phyloP scores from a whole-genome alignment of 2,797 vertebrate genomes.

The Lepidocolaptes lacrymiger region DNA sequence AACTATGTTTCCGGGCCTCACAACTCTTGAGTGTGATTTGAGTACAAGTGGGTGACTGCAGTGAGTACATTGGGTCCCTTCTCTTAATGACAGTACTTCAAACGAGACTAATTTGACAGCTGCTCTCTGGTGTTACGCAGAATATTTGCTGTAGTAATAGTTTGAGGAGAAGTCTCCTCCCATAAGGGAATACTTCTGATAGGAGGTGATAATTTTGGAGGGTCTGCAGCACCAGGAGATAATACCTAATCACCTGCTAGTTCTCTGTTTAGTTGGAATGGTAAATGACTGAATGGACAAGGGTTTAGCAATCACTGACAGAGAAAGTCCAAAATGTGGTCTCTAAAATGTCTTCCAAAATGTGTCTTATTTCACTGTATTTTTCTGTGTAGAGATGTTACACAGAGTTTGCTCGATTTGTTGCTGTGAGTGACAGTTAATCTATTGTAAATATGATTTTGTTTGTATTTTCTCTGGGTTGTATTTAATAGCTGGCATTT shows the following conservation, averaged over 20 bases:
- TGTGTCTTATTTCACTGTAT: fast-evolving
- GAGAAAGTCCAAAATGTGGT: not conserved
- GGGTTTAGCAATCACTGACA: not conserved
- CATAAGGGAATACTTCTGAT: slow-evolving; percentile 29
- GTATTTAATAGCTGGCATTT: not conserved
- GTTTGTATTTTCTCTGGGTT: not conserved
- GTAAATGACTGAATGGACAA: not conserved
- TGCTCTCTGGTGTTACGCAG: slow-evolving; percentile 75
- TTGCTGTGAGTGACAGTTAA: not conserved
- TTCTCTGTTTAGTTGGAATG: slow-evolving; percentile 27
- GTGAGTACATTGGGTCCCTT: slow-evolving; percentile 81
- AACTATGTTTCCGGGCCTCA: not conserved
- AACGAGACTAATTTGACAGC: slow-evolving; percentile 82
- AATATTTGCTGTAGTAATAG: slow-evolving; percentile 54
- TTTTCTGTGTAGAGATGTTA: not conserved
- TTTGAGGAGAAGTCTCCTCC: slow-evolving; percentile 15
- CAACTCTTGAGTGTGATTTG: slow-evolving; percentile 54
- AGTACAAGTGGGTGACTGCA: slow-evolving; percentile 71
- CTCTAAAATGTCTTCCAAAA: not conserved
- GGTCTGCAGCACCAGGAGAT: slow-evolving; percentile 27
- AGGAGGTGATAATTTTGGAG: slow-evolving; percentile 39
- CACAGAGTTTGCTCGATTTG: not conserved
- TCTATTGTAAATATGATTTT: not conserved
- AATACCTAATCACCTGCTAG: slow-evolving; percentile 41
- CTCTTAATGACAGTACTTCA: slow-evolving; percentile 85